Conservation (phyloP, 2,888 invertebrate genomes). For the Habroteleia sp. region DNA sequence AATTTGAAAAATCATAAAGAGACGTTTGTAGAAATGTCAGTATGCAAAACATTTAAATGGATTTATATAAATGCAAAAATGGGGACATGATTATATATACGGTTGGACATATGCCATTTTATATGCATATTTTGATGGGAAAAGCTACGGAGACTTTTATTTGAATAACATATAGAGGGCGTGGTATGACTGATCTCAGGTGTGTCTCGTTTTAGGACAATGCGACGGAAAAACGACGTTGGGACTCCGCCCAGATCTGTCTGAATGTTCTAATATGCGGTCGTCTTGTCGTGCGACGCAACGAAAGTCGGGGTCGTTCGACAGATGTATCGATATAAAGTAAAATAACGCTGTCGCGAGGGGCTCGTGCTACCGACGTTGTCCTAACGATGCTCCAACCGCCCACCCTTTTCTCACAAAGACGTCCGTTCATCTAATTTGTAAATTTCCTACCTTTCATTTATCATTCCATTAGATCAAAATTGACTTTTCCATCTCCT, state of each 20-base stretch:
- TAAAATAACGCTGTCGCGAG: slow-evolving; percentile 63
- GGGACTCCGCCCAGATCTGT: slow-evolving; percentile 78
- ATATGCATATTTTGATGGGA: slow-evolving; percentile 64
- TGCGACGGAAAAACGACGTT: slow-evolving; percentile 77
- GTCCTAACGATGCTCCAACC: slow-evolving; percentile 29
- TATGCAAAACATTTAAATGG: slow-evolving; percentile 38
- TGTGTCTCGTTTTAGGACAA: slow-evolving; percentile 75
- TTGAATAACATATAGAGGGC: slow-evolving; percentile 73
- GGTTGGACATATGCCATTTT: slow-evolving; percentile 59
- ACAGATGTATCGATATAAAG: slow-evolving; percentile 73
- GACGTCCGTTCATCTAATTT: slow-evolving; percentile 57
- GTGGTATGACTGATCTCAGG: slow-evolving; percentile 79
- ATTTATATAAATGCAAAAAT: slow-evolving; percentile 27
- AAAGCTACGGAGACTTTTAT: slow-evolving; percentile 69
- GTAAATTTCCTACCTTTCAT: slow-evolving; percentile 41
- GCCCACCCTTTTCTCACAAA: slow-evolving; percentile 61
- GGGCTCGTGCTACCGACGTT: slow-evolving; percentile 54
- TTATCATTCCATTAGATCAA: slow-evolving; percentile 41
- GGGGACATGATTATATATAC: slow-evolving; percentile 41
- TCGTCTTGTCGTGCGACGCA: slow-evolving; percentile 65
- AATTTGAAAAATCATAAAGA: too few species aligned
- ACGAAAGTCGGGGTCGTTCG: slow-evolving; percentile 67
- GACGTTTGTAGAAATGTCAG: slow-evolving; percentile 54
- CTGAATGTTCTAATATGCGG: slow-evolving; percentile 77
- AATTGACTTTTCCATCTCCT: background rate